phyloP scores from a whole-genome alignment of 2,113 vertebrate genomes.

The Danionella cerebrum region DNA sequence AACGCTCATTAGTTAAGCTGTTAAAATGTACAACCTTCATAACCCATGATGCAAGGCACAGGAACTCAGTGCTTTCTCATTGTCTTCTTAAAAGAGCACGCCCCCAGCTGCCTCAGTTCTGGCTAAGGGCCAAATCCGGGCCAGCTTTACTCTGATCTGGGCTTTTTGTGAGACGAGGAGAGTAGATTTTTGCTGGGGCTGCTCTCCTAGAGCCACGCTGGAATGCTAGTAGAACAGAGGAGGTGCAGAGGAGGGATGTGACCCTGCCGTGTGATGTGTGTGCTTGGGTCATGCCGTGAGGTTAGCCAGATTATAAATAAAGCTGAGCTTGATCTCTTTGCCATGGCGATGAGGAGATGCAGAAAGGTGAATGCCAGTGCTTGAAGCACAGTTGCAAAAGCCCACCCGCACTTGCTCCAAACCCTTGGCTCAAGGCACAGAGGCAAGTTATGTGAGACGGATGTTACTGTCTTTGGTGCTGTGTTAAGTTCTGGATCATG shows the following conservation, averaged over 20 bases:
- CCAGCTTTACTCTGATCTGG: slow-evolving; percentile 63
- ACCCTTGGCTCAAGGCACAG: slow-evolving; percentile 58
- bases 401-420: slow-evolving; percentile 45
- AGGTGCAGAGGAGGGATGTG: slow-evolving; percentile 59
- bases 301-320: slow-evolving; percentile 71
- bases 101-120: slow-evolving; percentile 63
- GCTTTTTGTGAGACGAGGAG: slow-evolving; percentile 62
- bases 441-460: slow-evolving; percentile 35
- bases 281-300: slow-evolving; percentile 57
- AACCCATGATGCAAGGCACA: slow-evolving; percentile 58
- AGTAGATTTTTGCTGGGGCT: slow-evolving; percentile 51
- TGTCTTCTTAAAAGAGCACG: slow-evolving; percentile 65
- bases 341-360: slow-evolving; percentile 50
- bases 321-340: slow-evolving; percentile 53
- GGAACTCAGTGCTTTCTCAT: slow-evolving; percentile 58
- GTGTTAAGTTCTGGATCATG: not conserved
- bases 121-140: slow-evolving; percentile 46
- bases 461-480: slow-evolving; percentile 7
- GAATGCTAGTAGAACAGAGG: slow-evolving; percentile 59
- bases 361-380: slow-evolving; percentile 59
- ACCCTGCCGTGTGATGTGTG: slow-evolving; percentile 63
- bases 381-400: slow-evolving; percentile 54
- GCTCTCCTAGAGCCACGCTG: slow-evolving; percentile 72
- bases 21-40: slow-evolving; percentile 28
- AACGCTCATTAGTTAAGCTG: not conserved